Evolutionary conservation across 1,140 invertebrate species (phyloP).

Genomic region (Microplitis mediator): DNA sequence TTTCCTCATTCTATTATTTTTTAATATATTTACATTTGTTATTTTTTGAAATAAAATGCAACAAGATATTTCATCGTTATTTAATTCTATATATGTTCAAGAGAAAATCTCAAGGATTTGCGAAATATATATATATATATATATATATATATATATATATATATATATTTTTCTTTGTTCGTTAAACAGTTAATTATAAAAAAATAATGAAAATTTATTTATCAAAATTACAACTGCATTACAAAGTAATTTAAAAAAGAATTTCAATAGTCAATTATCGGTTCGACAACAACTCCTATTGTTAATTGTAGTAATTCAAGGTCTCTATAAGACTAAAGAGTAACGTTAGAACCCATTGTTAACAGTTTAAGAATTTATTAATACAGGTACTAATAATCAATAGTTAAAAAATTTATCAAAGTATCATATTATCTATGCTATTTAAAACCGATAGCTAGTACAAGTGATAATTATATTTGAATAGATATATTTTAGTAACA

Average conservation of each 20-base stretch:
- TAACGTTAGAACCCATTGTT: background rate
- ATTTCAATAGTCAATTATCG: background rate
- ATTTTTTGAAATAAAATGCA: too few relatives aligned
- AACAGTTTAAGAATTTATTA: background rate
- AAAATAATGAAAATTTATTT: background rate
- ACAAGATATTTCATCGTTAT: background rate
- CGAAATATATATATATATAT: background rate
- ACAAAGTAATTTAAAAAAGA: background rate
- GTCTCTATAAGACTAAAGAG: background rate
- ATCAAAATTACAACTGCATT: background rate
- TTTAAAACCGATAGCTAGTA: too few relatives aligned
- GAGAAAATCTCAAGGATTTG: background rate
- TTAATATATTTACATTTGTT: too few relatives aligned
- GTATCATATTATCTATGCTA: too few relatives aligned
- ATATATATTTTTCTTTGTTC: too few relatives aligned
- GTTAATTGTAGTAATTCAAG: slow-evolving; percentile 6
- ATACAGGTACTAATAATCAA: background rate
- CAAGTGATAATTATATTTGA: too few relatives aligned
- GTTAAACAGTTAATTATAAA: too few relatives aligned
- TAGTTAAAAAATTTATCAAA: background rate
- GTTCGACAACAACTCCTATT: background rate
- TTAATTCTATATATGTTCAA: background rate
- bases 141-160: background rate
- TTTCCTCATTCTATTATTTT: too few relatives aligned
- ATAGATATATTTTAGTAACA: too few relatives aligned